phyloP scores from a whole-genome alignment of 2,113 vertebrate genomes.

The Vicugna pacos region DNA sequence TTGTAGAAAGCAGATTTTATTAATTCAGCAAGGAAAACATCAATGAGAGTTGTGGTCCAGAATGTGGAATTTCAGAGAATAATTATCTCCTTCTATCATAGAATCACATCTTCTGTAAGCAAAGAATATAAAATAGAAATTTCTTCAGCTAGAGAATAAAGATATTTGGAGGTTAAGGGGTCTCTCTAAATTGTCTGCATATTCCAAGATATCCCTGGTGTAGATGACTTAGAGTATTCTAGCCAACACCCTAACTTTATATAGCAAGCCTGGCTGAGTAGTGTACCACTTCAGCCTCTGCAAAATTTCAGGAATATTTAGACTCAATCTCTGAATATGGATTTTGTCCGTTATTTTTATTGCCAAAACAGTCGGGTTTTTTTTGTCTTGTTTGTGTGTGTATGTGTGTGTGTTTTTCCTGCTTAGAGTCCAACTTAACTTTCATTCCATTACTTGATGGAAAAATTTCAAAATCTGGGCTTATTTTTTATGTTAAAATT shows the following conservation, averaged over 20 bases:
- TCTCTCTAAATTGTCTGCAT: background rate
- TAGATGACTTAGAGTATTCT: background rate
- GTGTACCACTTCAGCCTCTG: background rate
- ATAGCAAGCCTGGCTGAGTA: background rate
- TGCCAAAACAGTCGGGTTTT: background rate
- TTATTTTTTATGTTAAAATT: background rate
- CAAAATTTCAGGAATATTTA: conserved; percentile 25
- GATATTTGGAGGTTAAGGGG: background rate
- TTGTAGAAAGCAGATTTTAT: conserved; percentile 40
- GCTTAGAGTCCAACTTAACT: background rate
- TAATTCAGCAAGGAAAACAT: background rate
- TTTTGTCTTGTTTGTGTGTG: background rate
- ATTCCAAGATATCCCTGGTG: background rate
- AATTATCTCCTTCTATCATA: background rate
- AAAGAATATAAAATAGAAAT: conserved; percentile 5
- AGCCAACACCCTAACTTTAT: background rate
- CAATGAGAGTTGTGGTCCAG: background rate
- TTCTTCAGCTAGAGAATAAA: background rate
- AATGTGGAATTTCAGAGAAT: conserved; percentile 13
- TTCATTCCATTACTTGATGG: background rate
- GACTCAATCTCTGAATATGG: background rate
- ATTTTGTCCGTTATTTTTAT: background rate
- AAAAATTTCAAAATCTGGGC: background rate
- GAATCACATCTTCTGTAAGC: background rate
- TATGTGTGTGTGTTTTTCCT: background rate